A percentile compares a stretch with the other conserved stretches of the same genome.
phyloP scores from a whole-genome alignment of 2,888 invertebrate genomes.

The Drosophila testacea region DNA sequence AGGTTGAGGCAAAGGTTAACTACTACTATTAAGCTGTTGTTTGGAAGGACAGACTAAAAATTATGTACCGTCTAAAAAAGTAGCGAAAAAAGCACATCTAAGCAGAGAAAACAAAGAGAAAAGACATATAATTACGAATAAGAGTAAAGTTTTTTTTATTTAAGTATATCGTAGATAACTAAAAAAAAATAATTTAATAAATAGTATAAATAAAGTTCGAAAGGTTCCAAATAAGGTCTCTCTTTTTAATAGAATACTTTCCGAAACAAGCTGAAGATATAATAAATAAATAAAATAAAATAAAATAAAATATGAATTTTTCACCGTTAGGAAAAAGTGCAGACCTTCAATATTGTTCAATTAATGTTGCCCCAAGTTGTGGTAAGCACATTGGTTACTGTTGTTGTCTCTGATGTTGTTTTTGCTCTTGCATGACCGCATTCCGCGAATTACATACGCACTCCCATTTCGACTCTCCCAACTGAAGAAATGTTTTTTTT shows the following conservation, averaged over 20 bases:
- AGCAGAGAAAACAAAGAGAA: too few species aligned
- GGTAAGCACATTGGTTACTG: constrained; percentile 30
- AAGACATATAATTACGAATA: too few species aligned
- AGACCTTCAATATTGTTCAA: constrained; percentile 6
- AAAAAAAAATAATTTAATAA: not conserved
- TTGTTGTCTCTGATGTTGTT: constrained; percentile 16
- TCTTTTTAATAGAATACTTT: not conserved
- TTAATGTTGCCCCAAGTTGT: constrained; percentile 27
- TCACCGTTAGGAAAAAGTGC: not conserved
- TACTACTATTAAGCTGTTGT: too few species aligned
- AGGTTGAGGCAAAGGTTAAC: too few species aligned
- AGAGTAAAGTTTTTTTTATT: too few species aligned
- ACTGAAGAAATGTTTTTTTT: constrained; percentile 14
- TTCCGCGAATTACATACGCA: constrained; percentile 50
- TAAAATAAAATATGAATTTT: not conserved
- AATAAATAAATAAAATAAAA: too few species aligned
- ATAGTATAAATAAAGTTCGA: not conserved
- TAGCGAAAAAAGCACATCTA: too few species aligned
- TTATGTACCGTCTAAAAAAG: too few species aligned
- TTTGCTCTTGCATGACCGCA: constrained; percentile 52
- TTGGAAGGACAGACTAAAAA: too few species aligned
- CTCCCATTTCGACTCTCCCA: constrained; percentile 18
- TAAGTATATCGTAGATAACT: not conserved
- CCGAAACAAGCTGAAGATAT: not conserved
- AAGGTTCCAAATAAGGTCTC: not conserved